These are phyloP conservation scores for Trichogramma evanescens DNA, from an alignment of 2,888 invertebrate species.

Conservation along the genomic window DNA sequence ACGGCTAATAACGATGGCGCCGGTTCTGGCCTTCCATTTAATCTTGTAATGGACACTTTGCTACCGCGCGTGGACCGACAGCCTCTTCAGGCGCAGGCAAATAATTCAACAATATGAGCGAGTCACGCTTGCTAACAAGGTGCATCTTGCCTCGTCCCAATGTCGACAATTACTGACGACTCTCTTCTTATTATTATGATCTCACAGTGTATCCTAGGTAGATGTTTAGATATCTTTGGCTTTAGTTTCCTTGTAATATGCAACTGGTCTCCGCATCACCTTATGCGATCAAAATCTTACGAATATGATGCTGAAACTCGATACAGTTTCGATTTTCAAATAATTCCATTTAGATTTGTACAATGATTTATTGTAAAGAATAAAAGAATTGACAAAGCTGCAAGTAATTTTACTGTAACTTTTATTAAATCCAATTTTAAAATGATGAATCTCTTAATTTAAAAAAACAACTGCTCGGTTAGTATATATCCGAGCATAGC, in stretches of 20 bases:
- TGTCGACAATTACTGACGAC: constrained; percentile 6
- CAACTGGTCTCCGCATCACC: no score
- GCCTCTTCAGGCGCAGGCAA: background rate
- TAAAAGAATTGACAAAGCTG: no score
- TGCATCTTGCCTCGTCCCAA: constrained; percentile 7
- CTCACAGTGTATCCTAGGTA: background rate
- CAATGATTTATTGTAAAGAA: no score
- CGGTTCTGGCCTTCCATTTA: constrained; percentile 9
- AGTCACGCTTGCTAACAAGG: constrained; percentile 19
- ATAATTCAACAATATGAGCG: background rate
- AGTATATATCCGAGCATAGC: no score
- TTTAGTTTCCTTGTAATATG: background rate
- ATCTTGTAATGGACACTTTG: constrained; percentile 39
- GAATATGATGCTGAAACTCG: no score
- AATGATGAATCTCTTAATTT: no score
- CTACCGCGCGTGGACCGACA: constrained; percentile 31
- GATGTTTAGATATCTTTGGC: background rate
- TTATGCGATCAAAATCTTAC: no score
- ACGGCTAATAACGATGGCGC: constrained; percentile 8
- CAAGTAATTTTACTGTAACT: no score
- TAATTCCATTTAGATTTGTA: no score
- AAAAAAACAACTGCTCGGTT: no score
- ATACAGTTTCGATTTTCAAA: no score
- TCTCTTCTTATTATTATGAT: background rate
- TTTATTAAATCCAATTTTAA: no score